Evolutionary conservation across 2,888 invertebrate genomes (phyloP).

Genomic region (Notodonta dromedarius): DNA sequence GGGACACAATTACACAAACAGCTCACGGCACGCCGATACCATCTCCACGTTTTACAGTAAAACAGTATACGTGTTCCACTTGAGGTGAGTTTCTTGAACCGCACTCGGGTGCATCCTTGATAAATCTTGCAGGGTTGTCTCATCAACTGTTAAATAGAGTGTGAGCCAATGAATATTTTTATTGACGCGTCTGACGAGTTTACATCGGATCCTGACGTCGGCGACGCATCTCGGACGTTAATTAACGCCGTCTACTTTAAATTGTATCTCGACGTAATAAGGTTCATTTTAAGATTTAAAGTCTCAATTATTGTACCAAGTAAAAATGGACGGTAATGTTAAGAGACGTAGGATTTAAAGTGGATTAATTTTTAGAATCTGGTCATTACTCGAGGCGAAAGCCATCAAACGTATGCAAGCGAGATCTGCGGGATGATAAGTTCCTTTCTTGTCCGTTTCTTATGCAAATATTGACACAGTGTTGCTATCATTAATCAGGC

Average conservation of each 20-base stretch:
- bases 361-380: slow-evolving; percentile 16
- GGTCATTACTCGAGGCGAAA: slow-evolving; percentile 57
- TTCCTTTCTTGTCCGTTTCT: slow-evolving; percentile 77
- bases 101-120: slow-evolving; percentile 58
- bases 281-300: slow-evolving; percentile 32
- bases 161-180: slow-evolving; percentile 83
- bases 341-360: slow-evolving; percentile 42
- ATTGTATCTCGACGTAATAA: slow-evolving; percentile 42
- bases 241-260: slow-evolving; percentile 33
- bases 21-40: slow-evolving; percentile 29
- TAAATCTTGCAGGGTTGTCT: slow-evolving; percentile 61
- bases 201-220: slow-evolving; percentile 52
- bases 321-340: slow-evolving; percentile 38
- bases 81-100: slow-evolving; percentile 32
- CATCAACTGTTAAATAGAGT: slow-evolving; percentile 80
- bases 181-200: slow-evolving; percentile 77
- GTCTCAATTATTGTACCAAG: slow-evolving; percentile 12
- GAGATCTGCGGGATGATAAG: slow-evolving; percentile 74
- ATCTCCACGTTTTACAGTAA: slow-evolving; percentile 37
- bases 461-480: slow-evolving; percentile 83
- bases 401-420: slow-evolving; percentile 67
- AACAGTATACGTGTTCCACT: slow-evolving; percentile 29
- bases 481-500: slow-evolving; percentile 79
- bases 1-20: slow-evolving; percentile 32
- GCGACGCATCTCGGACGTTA: slow-evolving; percentile 38